Evolutionary conservation across 2,888 invertebrate species (phyloP).

Genomic region (Agonum fuliginosum): DNA sequence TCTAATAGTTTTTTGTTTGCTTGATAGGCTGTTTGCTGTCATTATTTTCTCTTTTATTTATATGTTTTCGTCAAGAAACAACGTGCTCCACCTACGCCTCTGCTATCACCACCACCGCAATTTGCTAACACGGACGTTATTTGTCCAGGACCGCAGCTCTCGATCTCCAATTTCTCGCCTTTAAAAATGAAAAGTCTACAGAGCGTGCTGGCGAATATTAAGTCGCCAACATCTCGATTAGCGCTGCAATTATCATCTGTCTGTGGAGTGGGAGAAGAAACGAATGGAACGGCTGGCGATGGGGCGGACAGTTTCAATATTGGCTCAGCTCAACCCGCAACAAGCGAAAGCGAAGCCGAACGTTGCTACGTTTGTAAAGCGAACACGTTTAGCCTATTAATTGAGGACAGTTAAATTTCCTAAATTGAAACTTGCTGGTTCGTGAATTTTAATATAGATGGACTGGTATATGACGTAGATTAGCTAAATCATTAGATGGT

Average conservation of each 20-base stretch:
- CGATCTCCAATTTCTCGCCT: slow-evolving; percentile 3
- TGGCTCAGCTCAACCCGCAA: slow-evolving; percentile 12
- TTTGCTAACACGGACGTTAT: no score
- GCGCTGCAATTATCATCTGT: slow-evolving; percentile 13
- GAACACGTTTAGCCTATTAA: slow-evolving; percentile 27
- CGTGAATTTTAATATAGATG: slow-evolving; percentile 20
- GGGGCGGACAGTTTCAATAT: slow-evolving; percentile 21
- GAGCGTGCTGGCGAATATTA: slow-evolving; percentile 38
- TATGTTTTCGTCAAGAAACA: no score
- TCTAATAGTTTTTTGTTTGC: no score
- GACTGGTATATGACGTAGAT: background rate
- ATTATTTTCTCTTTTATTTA: no score
- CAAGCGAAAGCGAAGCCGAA: slow-evolving; percentile 17
- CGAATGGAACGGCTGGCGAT: background rate
- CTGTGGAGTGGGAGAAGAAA: background rate
- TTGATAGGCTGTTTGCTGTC: no score
- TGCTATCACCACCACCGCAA: no score
- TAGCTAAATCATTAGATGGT: no score
- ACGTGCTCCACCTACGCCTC: no score
- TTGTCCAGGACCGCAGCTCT: slow-evolving; percentile 21
- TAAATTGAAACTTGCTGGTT: slow-evolving; percentile 27
- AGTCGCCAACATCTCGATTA: slow-evolving; percentile 42
- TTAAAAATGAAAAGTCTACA: background rate
- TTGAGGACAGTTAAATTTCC: slow-evolving; percentile 28
- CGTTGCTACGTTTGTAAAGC: slow-evolving; percentile 27